Conservation (phyloP, 1,140 invertebrate species). For the Cheumatopsyche charites region DNA sequence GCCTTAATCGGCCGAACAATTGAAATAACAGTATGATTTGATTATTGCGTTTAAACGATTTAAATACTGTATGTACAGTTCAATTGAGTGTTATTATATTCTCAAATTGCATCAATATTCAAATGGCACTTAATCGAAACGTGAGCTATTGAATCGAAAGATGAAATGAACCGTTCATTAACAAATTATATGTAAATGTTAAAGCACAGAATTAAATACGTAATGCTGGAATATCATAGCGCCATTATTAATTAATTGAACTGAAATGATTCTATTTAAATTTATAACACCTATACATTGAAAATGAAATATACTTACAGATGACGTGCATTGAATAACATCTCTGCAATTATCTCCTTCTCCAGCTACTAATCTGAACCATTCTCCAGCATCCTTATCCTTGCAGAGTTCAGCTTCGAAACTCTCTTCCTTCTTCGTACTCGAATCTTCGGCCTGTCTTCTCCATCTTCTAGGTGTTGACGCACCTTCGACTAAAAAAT, state of each 20-base stretch:
- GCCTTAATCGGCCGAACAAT: not conserved
- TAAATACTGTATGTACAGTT: too few relatives aligned
- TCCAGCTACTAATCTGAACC: constrained; percentile 88
- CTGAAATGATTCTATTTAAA: not conserved
- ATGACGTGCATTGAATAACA: constrained; percentile 94
- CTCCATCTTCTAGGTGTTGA: constrained; percentile 55
- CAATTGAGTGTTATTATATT: too few relatives aligned
- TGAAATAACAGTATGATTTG: not conserved
- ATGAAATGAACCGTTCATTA: too few relatives aligned
- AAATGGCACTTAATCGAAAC: too few relatives aligned
- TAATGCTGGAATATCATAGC: not conserved
- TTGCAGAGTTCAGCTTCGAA: constrained; percentile 89
- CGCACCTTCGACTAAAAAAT: constrained; percentile 37
- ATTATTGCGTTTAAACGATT: not conserved
- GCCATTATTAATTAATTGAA: not conserved
- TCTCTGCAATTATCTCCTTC: constrained; percentile 93
- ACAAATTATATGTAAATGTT: too few relatives aligned
- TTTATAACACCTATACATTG: not conserved
- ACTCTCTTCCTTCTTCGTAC: constrained; percentile 80
- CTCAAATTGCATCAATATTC: too few relatives aligned
- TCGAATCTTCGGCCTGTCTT: constrained; percentile 60
- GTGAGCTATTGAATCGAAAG: too few relatives aligned
- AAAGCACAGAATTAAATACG: not conserved
- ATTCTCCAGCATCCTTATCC: constrained; percentile 94
- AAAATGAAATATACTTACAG: constrained; percentile 64